Conservation (phyloP, 2,888 invertebrate species). For the Drosophila neutralis region DNA sequence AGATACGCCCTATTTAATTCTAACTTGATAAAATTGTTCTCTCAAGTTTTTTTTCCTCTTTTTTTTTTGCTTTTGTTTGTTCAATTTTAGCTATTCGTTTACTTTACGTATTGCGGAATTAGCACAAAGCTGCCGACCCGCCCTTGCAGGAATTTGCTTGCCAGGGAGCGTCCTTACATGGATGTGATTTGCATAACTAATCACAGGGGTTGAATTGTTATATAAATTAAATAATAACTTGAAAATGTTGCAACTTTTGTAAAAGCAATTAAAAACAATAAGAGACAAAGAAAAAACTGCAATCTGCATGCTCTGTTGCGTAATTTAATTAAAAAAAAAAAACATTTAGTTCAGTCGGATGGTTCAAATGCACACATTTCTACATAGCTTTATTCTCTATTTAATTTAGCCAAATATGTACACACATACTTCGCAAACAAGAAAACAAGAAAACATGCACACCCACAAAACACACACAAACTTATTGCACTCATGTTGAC, state of each 20-base stretch:
- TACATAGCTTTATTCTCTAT: constrained; percentile 28
- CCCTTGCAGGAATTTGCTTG: not conserved
- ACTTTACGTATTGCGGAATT: constrained; percentile 41
- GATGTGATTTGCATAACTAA: constrained; percentile 53
- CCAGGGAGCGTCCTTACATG: not conserved
- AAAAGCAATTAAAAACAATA: constrained; percentile 1
- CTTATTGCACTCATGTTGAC: constrained; percentile 34
- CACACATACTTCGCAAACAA: constrained; percentile 38
- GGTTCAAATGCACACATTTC: constrained; percentile 39
- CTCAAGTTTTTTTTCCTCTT: constrained; percentile 19
- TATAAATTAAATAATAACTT: constrained; percentile 5
- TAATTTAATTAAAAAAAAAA: constrained; percentile 67
- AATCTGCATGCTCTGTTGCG: constrained; percentile 1
- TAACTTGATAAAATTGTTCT: constrained; percentile 50
- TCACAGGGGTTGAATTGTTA: constrained; percentile 17
- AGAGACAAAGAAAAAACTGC: too few relatives aligned
- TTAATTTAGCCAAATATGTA: constrained; percentile 56
- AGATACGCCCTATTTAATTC: constrained; percentile 30
- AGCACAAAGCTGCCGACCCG: constrained; percentile 11
- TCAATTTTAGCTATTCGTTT: constrained; percentile 42
- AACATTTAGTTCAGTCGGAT: constrained; percentile 31
- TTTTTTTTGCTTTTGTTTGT: constrained; percentile 27
- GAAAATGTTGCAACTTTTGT: constrained; percentile 13
- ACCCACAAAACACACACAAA: constrained; percentile 11
- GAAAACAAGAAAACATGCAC: constrained; percentile 23